Conservation (phyloP, 2,888 invertebrate species). For the Macaria notata region DNA sequence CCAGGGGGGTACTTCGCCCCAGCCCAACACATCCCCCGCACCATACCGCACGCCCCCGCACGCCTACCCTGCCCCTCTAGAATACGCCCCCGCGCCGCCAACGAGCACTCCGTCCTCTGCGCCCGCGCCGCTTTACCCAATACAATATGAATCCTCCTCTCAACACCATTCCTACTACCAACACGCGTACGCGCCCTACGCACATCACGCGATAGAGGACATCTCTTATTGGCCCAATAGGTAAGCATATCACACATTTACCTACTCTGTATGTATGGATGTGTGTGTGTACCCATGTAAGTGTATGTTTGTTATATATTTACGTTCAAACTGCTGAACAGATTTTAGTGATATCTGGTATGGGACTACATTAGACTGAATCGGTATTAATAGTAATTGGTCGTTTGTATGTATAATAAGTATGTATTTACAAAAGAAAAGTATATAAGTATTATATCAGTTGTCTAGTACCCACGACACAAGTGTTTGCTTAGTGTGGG, state of each 20-base stretch:
- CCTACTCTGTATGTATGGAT: no score
- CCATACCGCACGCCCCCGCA: conserved; percentile 75
- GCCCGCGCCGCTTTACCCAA: conserved; percentile 67
- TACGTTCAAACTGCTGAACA: no score
- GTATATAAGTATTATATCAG: no score
- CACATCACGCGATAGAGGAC: conserved; percentile 75
- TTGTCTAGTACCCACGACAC: no score
- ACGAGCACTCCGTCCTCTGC: conserved; percentile 57
- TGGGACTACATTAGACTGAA: no score
- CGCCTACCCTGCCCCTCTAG: conserved; percentile 69
- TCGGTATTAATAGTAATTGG: no score
- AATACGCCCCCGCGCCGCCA: conserved; percentile 65
- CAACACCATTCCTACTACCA: conserved; percentile 76
- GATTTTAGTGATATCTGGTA: no score
- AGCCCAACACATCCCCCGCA: conserved; percentile 65
- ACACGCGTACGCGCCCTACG: conserved; percentile 75
- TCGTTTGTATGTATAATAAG: no score
- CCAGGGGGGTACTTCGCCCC: conserved; percentile 68
- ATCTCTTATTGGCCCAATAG: conserved; percentile 78
- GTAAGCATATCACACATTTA: conserved; percentile 37
- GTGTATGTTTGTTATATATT: no score
- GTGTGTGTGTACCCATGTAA: no score
- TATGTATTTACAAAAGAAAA: no score
- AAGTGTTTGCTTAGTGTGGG: no score
- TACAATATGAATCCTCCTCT: conserved; percentile 68